These are phyloP conservation scores for Drosophila willistoni DNA, from an alignment of 1,140 invertebrate genomes.

Conservation along the genomic window DNA sequence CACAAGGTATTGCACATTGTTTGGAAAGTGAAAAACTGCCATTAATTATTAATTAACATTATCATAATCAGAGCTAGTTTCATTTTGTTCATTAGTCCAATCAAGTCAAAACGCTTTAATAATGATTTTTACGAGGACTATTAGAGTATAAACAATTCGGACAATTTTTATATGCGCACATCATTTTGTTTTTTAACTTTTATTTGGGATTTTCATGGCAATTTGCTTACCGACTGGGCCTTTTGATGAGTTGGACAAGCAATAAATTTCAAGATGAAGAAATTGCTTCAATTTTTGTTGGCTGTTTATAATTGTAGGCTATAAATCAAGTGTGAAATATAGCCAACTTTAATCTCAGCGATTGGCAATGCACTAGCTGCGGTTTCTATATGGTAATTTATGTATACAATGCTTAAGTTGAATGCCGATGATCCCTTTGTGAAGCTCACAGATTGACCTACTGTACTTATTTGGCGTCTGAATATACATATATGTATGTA, in stretches of 20 bases:
- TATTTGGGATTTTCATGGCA: conserved; percentile 49
- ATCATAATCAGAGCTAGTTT: too few relatives aligned
- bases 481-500: conserved; percentile 29
- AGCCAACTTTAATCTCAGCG: neutral
- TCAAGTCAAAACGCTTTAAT: too few relatives aligned
- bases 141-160: neutral
- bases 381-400: conserved; percentile 6
- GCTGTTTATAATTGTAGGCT: conserved; percentile 1
- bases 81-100: too few relatives aligned
- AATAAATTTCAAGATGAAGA: conserved; percentile 16
- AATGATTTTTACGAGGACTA: too few relatives aligned
- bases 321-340: conserved; percentile 8
- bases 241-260: conserved; percentile 9
- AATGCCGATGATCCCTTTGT: conserved; percentile 13
- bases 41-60: too few relatives aligned
- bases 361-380: conserved; percentile 4
- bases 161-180: neutral
- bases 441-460: conserved; percentile 45
- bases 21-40: too few relatives aligned
- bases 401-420: neutral
- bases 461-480: conserved; percentile 9
- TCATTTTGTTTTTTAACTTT: conserved; percentile 34
- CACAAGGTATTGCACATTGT: neutral
- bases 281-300: conserved; percentile 1
- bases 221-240: conserved; percentile 25